These are phyloP conservation scores for Trichonephila inaurata DNA, from an alignment of 1,140 invertebrate genomes.

Conservation along the genomic window DNA sequence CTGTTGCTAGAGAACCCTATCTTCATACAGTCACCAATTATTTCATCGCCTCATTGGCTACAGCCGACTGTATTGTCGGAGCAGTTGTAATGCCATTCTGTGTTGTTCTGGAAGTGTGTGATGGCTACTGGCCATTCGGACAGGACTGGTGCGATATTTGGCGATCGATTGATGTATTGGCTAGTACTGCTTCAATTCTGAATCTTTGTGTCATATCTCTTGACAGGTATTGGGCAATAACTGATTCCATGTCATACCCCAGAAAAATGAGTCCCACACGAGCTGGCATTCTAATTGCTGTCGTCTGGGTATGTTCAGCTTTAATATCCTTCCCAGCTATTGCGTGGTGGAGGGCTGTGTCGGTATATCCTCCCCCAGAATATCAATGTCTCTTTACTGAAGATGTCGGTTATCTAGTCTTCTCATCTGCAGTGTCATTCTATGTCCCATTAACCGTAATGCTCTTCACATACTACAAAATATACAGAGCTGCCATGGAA, in stretches of 20 bases:
- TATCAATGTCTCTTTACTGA: slow-evolving; percentile 93
- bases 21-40: slow-evolving; percentile 90
- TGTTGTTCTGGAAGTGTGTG: slow-evolving; percentile 88
- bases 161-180: slow-evolving; percentile 97
- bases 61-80: slow-evolving; percentile 90
- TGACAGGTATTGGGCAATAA: slow-evolving; percentile 98
- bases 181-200: slow-evolving; percentile 96
- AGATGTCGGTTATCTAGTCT: slow-evolving; percentile 94
- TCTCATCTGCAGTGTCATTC: slow-evolving; percentile 98
- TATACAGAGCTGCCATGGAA: slow-evolving; percentile 95
- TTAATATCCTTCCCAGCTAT: slow-evolving; percentile 98
- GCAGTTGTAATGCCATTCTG: slow-evolving; percentile 89
- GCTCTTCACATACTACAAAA: slow-evolving; percentile 97
- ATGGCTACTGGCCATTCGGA: slow-evolving; percentile 81
- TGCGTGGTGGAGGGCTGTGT: slow-evolving; percentile 93
- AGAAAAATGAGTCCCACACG: slow-evolving; percentile 92
- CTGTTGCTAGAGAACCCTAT: slow-evolving; percentile 86
- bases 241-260: slow-evolving; percentile 97
- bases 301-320: slow-evolving; percentile 95
- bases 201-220: slow-evolving; percentile 98
- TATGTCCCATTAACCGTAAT: slow-evolving; percentile 98
- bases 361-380: slow-evolving; percentile 74
- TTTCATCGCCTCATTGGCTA: slow-evolving; percentile 88
- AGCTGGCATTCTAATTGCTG: slow-evolving; percentile 90
- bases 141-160: slow-evolving; percentile 95